Evolutionary conservation across 2,888 invertebrate species (phyloP).

Genomic region (Drosophila pullipes): DNA sequence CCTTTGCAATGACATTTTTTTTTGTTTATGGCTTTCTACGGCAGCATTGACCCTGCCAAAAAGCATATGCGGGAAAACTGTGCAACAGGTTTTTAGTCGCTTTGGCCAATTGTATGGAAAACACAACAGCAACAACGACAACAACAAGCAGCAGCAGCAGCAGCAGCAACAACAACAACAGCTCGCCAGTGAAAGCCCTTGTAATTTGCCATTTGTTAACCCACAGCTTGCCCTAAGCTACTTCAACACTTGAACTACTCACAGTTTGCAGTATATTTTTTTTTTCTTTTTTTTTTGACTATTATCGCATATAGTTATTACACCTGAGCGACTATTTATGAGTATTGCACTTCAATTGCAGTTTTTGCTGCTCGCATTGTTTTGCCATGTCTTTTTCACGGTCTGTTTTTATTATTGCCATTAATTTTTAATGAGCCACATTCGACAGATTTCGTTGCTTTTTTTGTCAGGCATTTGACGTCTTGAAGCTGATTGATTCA

Average conservation of each 20-base stretch:
- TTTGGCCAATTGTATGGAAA: conserved; percentile 52
- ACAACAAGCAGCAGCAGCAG: neutral
- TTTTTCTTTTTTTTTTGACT: conserved; percentile 16
- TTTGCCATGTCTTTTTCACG: conserved; percentile 18
- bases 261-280: neutral
- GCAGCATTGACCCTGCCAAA: conserved; percentile 76
- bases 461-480: conserved; percentile 50
- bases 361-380: conserved; percentile 31
- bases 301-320: conserved; percentile 53
- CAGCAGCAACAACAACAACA: neutral
- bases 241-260: conserved; percentile 11
- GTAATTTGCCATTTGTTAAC: conserved; percentile 21
- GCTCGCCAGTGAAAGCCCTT: conserved; percentile 62
- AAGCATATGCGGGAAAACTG: conserved; percentile 75
- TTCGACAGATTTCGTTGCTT: conserved; percentile 29
- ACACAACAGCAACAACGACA: conserved; percentile 1
- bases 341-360: conserved; percentile 13
- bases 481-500: conserved; percentile 63
- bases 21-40: conserved; percentile 70
- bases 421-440: conserved; percentile 60
- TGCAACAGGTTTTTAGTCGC: conserved; percentile 69
- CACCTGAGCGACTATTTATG: conserved; percentile 48
- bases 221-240: conserved; percentile 36
- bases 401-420: conserved; percentile 39
- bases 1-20: conserved; percentile 65